Conservation (phyloP, 1,140 invertebrate species). For the roundworm (Caenorhabditis elegans) region DNA sequence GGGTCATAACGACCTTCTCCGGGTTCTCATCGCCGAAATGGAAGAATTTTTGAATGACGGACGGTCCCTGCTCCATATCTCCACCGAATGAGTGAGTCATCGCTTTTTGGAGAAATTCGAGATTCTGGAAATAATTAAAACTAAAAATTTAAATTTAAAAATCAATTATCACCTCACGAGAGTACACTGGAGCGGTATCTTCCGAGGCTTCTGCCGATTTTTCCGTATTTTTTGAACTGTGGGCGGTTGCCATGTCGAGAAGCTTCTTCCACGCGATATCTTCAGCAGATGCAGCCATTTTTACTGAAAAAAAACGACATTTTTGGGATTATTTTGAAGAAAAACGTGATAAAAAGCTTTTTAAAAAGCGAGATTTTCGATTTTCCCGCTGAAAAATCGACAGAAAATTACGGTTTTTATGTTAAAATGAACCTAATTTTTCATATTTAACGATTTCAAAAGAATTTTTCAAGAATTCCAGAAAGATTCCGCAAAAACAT, state of each 20-base stretch:
- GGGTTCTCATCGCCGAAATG: background rate
- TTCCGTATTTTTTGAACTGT: background rate
- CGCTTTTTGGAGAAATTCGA: background rate
- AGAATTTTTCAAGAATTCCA: background rate
- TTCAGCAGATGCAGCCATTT: background rate
- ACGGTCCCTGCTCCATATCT: background rate
- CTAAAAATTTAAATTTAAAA: no score
- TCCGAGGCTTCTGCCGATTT: no score
- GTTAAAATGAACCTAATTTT: no score
- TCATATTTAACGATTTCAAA: background rate
- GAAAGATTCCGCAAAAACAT: no score
- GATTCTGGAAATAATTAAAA: background rate
- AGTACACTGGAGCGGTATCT: no score
- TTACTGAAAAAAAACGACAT: background rate
- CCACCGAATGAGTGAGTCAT: background rate
- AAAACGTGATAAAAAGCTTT: background rate
- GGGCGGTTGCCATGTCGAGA: background rate
- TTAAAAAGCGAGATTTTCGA: no score
- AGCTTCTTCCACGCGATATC: background rate
- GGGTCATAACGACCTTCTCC: background rate
- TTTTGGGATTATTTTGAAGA: background rate
- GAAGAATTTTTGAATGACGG: slow-evolving; percentile 23
- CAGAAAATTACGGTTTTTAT: background rate
- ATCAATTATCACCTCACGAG: no score
- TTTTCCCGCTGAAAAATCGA: background rate